Conservation (phyloP, 2,888 invertebrate species). For the Parnassius glacialis region DNA sequence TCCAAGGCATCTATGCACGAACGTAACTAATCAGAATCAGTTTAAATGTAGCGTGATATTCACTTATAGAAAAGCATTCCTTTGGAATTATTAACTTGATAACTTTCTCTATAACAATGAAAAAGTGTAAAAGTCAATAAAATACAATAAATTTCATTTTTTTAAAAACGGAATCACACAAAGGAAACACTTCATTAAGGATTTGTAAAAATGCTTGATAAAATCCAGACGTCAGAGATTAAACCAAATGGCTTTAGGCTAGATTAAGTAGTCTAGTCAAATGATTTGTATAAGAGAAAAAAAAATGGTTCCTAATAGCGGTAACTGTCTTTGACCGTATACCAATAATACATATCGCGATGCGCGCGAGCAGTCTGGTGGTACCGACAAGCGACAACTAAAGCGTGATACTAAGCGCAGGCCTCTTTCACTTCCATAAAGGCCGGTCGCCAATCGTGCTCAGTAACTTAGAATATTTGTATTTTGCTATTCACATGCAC, state of each 20-base stretch:
- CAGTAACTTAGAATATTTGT: conserved; percentile 17
- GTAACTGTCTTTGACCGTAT: conserved; percentile 13
- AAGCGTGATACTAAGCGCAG: conserved; percentile 44
- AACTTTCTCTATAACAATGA: conserved; percentile 21
- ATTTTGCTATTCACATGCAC: neutral
- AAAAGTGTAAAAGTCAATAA: neutral
- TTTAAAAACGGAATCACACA: neutral
- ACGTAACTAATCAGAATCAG: conserved; percentile 16
- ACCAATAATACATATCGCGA: conserved; percentile 27
- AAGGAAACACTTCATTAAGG: neutral
- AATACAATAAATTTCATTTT: neutral
- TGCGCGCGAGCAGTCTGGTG: conserved; percentile 62
- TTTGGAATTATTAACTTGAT: conserved; percentile 2
- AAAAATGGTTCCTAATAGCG: conserved; percentile 16
- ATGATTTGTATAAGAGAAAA: conserved; percentile 1
- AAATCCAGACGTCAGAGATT: neutral
- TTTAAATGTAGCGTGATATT: conserved; percentile 21
- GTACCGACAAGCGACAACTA: conserved; percentile 65
- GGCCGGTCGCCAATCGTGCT: conserved; percentile 28
- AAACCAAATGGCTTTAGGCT: conserved; percentile 1
- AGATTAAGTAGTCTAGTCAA: conserved; percentile 1
- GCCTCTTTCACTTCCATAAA: conserved; percentile 68
- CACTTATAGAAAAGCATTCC: conserved; percentile 20
- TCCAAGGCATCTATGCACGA: conserved; percentile 24
- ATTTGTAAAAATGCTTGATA: neutral